A percentile compares a stretch with the other conserved stretches of the same genome.
phyloP scores from a whole-genome alignment of 2,797 vertebrate genomes.

The Monodelphis domestica region DNA sequence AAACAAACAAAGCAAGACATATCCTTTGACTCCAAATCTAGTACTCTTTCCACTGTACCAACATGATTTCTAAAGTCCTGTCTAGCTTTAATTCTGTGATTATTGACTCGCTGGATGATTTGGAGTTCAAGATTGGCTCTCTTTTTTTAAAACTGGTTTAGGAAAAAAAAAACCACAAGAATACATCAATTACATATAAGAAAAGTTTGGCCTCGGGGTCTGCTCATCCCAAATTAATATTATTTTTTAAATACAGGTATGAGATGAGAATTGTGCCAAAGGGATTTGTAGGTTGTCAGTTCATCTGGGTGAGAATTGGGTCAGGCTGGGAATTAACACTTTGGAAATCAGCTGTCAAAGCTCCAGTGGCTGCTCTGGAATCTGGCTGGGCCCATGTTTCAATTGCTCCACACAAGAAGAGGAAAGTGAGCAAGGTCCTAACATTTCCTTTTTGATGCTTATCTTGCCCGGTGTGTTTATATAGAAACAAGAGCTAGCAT shows the following conservation, averaged over 20 bases:
- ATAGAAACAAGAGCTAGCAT: conserved; percentile 75
- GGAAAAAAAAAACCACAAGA: background rate
- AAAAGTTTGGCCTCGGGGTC: background rate
- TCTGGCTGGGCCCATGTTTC: conserved; percentile 33
- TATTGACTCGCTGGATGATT: background rate
- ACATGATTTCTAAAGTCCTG: background rate
- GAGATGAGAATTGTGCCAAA: conserved; percentile 34
- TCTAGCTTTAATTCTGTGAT: background rate
- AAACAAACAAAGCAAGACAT: no score
- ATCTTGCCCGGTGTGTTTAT: conserved; percentile 70
- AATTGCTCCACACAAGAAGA: conserved; percentile 42
- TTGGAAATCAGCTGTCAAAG: background rate
- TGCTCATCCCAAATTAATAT: background rate
- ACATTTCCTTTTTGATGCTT: conserved; percentile 76
- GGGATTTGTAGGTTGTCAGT: conserved; percentile 12
- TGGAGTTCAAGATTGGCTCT: background rate
- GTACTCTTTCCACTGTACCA: background rate
- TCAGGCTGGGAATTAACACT: background rate
- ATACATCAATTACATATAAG: background rate
- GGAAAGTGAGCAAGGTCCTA: conserved; percentile 65
- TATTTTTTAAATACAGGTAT: conserved; percentile 13
- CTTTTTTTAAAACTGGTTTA: background rate
- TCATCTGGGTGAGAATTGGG: conserved; percentile 15
- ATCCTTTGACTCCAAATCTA: background rate
- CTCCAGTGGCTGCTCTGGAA: conserved; percentile 39